Evolutionary conservation across 2,113 vertebrate species (phyloP), one percentile per base, ranked within the genome.

Genomic region (Amphiprion percula): DNA sequence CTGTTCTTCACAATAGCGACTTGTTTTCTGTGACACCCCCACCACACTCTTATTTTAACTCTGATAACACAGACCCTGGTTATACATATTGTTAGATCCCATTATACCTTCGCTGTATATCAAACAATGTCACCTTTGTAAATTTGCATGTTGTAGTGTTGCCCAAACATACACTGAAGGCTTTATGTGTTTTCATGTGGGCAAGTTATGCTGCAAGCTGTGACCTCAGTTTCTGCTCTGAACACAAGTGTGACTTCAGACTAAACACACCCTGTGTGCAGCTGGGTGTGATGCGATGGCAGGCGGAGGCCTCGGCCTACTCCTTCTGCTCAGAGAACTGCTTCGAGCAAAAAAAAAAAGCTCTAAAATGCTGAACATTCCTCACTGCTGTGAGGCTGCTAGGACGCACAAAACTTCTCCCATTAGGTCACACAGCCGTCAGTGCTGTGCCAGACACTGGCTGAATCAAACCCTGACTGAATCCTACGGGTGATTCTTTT

Each of bases 1-100:
- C 79, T 92, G 80, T 87, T 85, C 77, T 41, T 63, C 49, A 93
- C 88, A 93, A 91, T 76, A 39, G 70, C 19, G 41, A 19, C 72
- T 90, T 91, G 89, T 92, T 74, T 82, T 84, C 64, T 21, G 66
- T 50, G 30, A n/a, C 19, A 23, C 39, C 66, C 41, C 54, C 66
- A 39, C 54, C 3, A 10, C 28, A 54, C 28, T 60, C 33, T 37
- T 19, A 46, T 78, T 62, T 59, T 49, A 62, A 64, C 37, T 58
- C 26, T 12, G 11, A 56, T 70, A 72, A 81, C 55, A 79, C n/a
- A 59, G 26, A 39, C 7, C n/a, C 49, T 2, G 0, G 6, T 0
- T 47, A 19, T 23, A 15, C 12, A n/a, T 5, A 23, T 2, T 10
- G 8, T 11, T 58, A 11, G 21, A 77, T 47, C 10, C 28, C 39